Percentiles rank a stretch among this genome's conserved stretches.
These are phyloP conservation scores for Colistium nudipinnis DNA, from an alignment of 2,113 vertebrate species.

Conservation along the genomic window DNA sequence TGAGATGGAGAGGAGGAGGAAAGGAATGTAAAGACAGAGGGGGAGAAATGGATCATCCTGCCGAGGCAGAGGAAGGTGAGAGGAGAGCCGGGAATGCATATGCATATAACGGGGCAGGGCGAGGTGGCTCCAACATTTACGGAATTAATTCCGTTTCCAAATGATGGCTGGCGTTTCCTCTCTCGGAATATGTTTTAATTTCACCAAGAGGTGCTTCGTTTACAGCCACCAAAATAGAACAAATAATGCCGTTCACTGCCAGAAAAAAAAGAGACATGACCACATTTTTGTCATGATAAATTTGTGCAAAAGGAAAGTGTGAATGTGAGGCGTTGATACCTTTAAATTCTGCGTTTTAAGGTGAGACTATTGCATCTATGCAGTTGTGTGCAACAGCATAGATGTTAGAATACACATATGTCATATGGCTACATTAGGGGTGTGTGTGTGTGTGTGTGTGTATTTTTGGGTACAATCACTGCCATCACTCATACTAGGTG, in stretches of 20 bases:
- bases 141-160: conserved; percentile 32
- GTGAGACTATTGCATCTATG: background rate
- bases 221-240: background rate
- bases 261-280: background rate
- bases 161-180: conserved; percentile 9
- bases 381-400: no score
- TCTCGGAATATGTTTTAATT: conserved; percentile 17
- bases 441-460: background rate
- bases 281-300: background rate
- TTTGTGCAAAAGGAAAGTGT: background rate
- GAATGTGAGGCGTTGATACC: background rate
- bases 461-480: background rate
- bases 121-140: conserved; percentile 23
- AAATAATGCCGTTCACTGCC: background rate
- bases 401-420: background rate
- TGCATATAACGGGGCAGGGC: conserved; percentile 25
- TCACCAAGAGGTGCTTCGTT: background rate
- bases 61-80: conserved; percentile 42
- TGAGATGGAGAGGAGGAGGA: conserved; percentile 72
- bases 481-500: background rate
- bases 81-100: conserved; percentile 13
- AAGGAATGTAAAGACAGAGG: conserved; percentile 58
- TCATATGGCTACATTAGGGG: background rate
- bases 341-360: background rate
- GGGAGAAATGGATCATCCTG: conserved; percentile 67